Evolutionary conservation across 2,113 vertebrate species (phyloP), one percentile per base, ranked within the genome.

Genomic region (Alces alces): DNA sequence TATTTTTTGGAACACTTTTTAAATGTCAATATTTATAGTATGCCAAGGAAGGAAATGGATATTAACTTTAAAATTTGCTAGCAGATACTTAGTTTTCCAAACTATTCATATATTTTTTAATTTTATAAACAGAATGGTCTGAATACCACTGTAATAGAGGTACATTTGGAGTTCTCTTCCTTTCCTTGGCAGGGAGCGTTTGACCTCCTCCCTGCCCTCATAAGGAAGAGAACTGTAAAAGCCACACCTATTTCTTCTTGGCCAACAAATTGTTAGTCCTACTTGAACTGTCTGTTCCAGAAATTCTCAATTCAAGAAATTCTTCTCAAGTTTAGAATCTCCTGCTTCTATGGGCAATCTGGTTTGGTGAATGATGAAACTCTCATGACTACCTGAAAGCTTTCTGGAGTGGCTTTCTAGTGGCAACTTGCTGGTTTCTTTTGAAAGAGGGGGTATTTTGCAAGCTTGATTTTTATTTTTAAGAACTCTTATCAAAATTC

Each of bases 21-120:
- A 93, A 96, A 95, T 93, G 94, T 89, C 84, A 89, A 47, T 92
- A 91, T 96, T 95, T 93, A 86, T 23, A 79, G 39, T 91, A 93
- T n/a, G 47, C 33, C 78, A 86, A 10, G 33, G 45, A 82, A 17
- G 11, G 78, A 92, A 95, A 87, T 36, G 90, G 64, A 87, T 45
- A 11, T 73, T 11, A 61, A 52, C 73, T 91, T 94, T 50, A 39
- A 94, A 93, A 94, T 80, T n/a, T 80, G 9, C 15, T 80, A 60
- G 36, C 61, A 9, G 19, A 86, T 70, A 70, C 6, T 64, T 6
- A 39, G 39, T 91, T 95, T 82, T 93, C 39, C 64, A 89, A 61
- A 45, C 3, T 64, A n/a, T 64, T 33, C 30, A 64, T 66, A 50
- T 66, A 50, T 50, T 88, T 85, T 39, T 33, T 16, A 95, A 9